Base-by-base conservation (phyloP, 2,888 invertebrate species). In the Notodonta dromedarius region DNA sequence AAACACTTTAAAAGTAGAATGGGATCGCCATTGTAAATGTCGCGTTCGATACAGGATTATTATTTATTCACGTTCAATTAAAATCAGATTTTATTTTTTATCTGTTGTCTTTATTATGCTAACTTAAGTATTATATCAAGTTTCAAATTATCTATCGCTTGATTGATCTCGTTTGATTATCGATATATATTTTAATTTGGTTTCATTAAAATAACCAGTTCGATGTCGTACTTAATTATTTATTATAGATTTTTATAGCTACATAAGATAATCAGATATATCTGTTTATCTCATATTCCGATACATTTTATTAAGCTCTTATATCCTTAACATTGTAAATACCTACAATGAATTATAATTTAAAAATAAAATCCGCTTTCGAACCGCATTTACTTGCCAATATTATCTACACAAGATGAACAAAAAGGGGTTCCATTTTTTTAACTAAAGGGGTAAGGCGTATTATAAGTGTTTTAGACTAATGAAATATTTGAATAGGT, bases 91-190 rank as follows among this genome's bases (percentile, higher is more conserved):
- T 57, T 16, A 57, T 3, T 57, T 52, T 62, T 62, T 61, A 61
- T 61, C 57, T 63, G 48, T 52, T 57, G 35, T 62, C 16, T 55
- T 57, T 58, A 61, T 60, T 69, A 67, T 59, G 67, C 60, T 57
- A 66, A 74, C 65, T 13, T 56, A 58, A n/a, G 12, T 42, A 11
- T 39, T 54, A 39, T 64, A 50, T 69, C 65, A 64, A 62, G 65
- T 59, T 64, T 60, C 61, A 52, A 56, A 63, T 66, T 63, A 51
- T 65, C 55, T 60, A 16, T 8, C 54, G 16, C 59, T 75, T 70
- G 66, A 73, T 73, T 67, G 74, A 71, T 74, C 63, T 67, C 65
- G 56, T 76, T 76, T 65, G 62, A 51, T 70, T 64, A 62, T 70
- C 63, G 60, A 63, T 63, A 56, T 42, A 60, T 44, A 59, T 61